Conservation (phyloP, 2,888 invertebrate species). For the Chydorus sphaericus region DNA sequence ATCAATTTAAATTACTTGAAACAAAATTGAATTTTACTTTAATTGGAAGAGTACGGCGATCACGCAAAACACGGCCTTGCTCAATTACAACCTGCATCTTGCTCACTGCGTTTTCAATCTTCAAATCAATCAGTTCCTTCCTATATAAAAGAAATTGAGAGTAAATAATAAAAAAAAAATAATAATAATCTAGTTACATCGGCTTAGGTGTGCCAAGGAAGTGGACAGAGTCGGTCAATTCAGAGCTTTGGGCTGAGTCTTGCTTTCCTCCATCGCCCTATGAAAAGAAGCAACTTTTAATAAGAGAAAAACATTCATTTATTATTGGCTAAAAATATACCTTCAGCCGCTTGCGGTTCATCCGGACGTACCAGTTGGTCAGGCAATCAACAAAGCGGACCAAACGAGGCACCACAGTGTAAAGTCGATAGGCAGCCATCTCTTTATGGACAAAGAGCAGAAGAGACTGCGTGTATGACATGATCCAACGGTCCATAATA, state of each 20-base stretch:
- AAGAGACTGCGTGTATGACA: slow-evolving; percentile 89
- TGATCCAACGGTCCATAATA: slow-evolving; percentile 94
- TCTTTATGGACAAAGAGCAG: slow-evolving; percentile 75
- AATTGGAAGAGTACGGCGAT: slow-evolving; percentile 80
- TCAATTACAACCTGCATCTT: slow-evolving; percentile 93
- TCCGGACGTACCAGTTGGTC: slow-evolving; percentile 97
- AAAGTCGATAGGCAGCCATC: slow-evolving; percentile 86
- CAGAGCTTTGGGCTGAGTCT: slow-evolving; percentile 36
- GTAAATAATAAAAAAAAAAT: not conserved
- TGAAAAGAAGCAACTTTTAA: not conserved
- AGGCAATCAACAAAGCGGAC: slow-evolving; percentile 94
- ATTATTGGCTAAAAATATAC: not conserved
- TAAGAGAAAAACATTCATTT: not conserved
- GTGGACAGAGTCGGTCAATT: slow-evolving; percentile 60
- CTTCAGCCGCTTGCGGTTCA: slow-evolving; percentile 88
- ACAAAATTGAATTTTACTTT: slow-evolving; percentile 38
- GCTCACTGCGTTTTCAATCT: slow-evolving; percentile 77
- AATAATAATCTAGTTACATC: slow-evolving; percentile 21
- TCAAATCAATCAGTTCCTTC: slow-evolving; percentile 52
- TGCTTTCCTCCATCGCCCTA: slow-evolving; percentile 62
- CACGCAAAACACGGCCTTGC: slow-evolving; percentile 78
- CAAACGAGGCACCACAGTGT: slow-evolving; percentile 84
- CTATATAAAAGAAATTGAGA: slow-evolving; percentile 25
- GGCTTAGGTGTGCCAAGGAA: slow-evolving; percentile 76
- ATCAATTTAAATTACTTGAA: not conserved